Conservation (phyloP, 1,140 invertebrate species). For the Drosophila repleta region DNA sequence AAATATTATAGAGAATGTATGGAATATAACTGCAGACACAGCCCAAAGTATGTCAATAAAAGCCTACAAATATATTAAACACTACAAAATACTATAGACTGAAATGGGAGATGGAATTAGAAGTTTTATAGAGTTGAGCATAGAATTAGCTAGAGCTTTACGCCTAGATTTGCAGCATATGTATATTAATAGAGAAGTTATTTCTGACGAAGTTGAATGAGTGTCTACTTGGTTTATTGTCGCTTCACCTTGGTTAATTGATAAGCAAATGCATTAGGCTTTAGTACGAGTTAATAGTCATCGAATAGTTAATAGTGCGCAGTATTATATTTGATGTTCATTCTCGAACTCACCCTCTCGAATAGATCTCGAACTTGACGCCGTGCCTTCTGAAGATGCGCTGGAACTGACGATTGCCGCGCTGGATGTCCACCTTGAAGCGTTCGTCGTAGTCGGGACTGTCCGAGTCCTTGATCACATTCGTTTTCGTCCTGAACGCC, state of each 20-base stretch:
- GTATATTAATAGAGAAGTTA: not conserved
- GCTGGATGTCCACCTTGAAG: constrained; percentile 91
- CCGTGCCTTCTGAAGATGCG: constrained; percentile 94
- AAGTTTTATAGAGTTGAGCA: no score
- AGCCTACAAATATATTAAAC: no score
- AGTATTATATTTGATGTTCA: constrained; percentile 6
- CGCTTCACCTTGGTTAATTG: constrained; percentile 29
- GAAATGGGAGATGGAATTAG: no score
- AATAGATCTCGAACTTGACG: constrained; percentile 95
- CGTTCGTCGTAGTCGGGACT: constrained; percentile 95
- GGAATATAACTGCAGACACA: no score
- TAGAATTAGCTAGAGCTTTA: not conserved
- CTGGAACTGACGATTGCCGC: constrained; percentile 91
- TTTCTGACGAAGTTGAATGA: constrained; percentile 5
- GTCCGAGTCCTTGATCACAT: constrained; percentile 92
- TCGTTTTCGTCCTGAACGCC: constrained; percentile 90
- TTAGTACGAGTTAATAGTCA: constrained; percentile 31
- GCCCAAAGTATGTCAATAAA: no score
- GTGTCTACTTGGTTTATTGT: not conserved
- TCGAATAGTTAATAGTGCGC: constrained; percentile 20
- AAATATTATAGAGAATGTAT: no score
- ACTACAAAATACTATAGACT: no score
- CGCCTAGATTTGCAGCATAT: not conserved
- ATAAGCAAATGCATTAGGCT: constrained; percentile 35
- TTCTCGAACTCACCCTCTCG: constrained; percentile 91